These are phyloP conservation scores for Cryptophagus acutangulus DNA, from an alignment of 2,888 invertebrate genomes.

Conservation along the genomic window DNA sequence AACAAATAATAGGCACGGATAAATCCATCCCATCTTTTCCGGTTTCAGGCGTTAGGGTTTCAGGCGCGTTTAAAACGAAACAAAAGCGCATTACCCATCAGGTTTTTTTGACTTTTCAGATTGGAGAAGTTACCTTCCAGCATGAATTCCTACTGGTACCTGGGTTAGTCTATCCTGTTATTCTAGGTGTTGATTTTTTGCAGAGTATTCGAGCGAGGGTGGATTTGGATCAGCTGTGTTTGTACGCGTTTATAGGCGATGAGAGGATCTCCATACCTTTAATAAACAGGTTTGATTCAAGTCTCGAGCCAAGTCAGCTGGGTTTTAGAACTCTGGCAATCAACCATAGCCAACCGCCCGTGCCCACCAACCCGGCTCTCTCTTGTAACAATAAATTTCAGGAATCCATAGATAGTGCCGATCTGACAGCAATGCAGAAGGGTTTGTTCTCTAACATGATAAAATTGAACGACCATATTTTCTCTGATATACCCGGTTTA, in stretches of 20 bases:
- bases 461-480: conserved; percentile 3
- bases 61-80: conserved; percentile 10
- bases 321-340: conserved; percentile 3
- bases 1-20: conserved; percentile 1
- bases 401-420: not conserved
- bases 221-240: not conserved
- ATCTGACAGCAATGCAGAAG: not conserved
- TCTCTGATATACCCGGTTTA: conserved; percentile 11
- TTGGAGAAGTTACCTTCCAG: conserved; percentile 2
- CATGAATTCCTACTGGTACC: conserved; percentile 5
- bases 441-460: not conserved
- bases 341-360: too few relatives aligned
- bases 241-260: not conserved
- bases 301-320: not conserved
- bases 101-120: conserved; percentile 1
- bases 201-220: conserved; percentile 1
- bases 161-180: conserved; percentile 5
- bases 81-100: conserved; percentile 8
- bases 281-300: not conserved
- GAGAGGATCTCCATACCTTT: not conserved
- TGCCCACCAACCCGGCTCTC: too few relatives aligned
- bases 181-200: conserved; percentile 6
- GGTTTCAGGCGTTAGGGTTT: conserved; percentile 7
- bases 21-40: conserved; percentile 7
- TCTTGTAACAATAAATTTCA: too few relatives aligned